These are phyloP conservation scores for Polypedilum pembai DNA, from an alignment of 1,140 invertebrate species.

Conservation along the genomic window DNA sequence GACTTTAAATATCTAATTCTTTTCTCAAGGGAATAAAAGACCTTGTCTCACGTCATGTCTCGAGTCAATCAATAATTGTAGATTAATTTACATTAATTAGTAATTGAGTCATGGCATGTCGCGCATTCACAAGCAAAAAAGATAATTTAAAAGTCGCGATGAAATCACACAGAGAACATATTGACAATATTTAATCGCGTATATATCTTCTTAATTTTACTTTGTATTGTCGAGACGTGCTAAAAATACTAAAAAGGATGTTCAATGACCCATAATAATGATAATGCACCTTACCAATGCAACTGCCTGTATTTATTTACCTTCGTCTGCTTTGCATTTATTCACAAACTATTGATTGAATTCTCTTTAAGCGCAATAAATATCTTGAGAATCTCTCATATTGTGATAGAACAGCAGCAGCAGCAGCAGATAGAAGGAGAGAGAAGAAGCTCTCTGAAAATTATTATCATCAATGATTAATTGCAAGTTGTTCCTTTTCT, in stretches of 20 bases:
- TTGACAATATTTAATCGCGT: slow-evolving; percentile 1
- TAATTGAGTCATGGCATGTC: neutral
- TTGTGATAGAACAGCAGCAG: no score
- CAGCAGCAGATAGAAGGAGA: no score
- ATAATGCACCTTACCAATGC: slow-evolving; percentile 5
- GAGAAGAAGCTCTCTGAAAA: neutral
- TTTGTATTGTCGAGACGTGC: slow-evolving; percentile 1
- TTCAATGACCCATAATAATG: slow-evolving; percentile 18
- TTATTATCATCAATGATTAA: slow-evolving; percentile 19
- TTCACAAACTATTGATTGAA: no score
- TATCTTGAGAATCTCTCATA: no score
- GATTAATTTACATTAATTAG: slow-evolving; percentile 6
- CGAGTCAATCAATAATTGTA: neutral
- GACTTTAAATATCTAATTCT: no score
- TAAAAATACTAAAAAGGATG: slow-evolving; percentile 7
- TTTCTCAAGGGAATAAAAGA: no score
- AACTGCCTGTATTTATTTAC: neutral
- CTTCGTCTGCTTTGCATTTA: no score
- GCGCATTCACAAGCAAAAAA: neutral
- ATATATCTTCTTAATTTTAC: slow-evolving; percentile 1
- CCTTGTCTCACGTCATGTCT: no score
- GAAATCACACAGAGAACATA: neutral
- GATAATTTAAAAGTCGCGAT: neutral
- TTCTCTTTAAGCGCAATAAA: no score
- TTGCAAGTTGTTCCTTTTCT: neutral